A percentile compares a stretch with the other conserved stretches of the same genome.
Conservation (phyloP, 2,113 vertebrate genomes). For the Chaenogobius annularis region DNA sequence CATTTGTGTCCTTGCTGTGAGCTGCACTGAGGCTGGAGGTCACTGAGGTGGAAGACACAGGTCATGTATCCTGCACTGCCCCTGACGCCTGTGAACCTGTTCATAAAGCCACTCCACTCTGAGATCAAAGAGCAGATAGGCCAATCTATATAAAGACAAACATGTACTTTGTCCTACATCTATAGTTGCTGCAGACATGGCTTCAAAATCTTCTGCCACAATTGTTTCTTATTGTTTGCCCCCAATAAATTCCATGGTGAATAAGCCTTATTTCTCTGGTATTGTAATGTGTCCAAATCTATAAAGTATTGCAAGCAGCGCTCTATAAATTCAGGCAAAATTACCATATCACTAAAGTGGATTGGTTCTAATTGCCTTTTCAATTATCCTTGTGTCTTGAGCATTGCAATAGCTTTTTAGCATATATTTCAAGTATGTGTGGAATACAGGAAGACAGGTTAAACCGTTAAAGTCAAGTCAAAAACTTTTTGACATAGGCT, state of each 20-base stretch:
- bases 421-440: neutral
- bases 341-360: neutral
- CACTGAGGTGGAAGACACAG: constrained; percentile 60
- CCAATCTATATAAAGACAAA: constrained; percentile 36
- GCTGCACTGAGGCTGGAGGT: constrained; percentile 48
- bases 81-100: constrained; percentile 52
- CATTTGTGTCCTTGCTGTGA: constrained; percentile 54
- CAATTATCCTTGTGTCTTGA: neutral
- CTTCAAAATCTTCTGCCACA: neutral
- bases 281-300: neutral
- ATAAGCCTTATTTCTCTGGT: neutral
- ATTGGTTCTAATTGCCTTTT: neutral
- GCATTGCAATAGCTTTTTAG: neutral
- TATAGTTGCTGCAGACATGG: constrained; percentile 11
- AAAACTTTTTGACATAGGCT: constrained; percentile 2
- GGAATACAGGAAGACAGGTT: neutral
- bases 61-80: constrained; percentile 54
- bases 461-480: neutral
- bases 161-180: constrained; percentile 2
- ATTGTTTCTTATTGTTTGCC: neutral
- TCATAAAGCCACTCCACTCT: constrained; percentile 44
- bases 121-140: constrained; percentile 16
- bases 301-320: neutral
- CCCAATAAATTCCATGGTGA: neutral
- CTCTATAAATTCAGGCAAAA: neutral